phyloP scores from a whole-genome alignment of 2,888 invertebrate species.

The Acanthosepion lycidas region DNA sequence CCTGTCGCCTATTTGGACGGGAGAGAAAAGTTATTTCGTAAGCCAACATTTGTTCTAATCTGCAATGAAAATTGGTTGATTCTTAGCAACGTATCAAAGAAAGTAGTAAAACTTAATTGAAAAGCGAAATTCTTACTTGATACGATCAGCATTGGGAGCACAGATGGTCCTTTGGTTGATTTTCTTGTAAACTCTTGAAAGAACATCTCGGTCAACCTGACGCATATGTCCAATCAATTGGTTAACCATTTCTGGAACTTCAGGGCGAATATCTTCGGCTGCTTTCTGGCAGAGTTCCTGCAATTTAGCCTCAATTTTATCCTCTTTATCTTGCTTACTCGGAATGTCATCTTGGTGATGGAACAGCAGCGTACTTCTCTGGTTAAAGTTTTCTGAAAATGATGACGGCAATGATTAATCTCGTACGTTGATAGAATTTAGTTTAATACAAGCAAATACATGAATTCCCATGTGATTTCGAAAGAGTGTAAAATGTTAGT shows the following conservation, averaged over 20 bases:
- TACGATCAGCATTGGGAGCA: not conserved
- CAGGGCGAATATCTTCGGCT: slow-evolving; percentile 72
- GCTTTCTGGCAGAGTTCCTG: slow-evolving; percentile 64
- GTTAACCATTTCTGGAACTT: slow-evolving; percentile 76
- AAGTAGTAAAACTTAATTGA: not conserved
- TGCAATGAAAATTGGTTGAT: no score
- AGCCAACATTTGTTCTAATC: not conserved
- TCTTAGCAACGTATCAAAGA: not conserved
- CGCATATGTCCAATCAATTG: slow-evolving; percentile 62
- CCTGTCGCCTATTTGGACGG: no score
- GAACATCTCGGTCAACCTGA: not conserved
- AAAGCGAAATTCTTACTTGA: not conserved
- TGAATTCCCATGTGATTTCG: no score
- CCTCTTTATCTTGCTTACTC: slow-evolving; percentile 49
- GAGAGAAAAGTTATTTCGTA: no score
- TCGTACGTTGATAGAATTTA: not conserved
- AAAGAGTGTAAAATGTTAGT: not conserved
- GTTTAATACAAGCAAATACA: no score
- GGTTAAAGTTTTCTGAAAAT: not conserved
- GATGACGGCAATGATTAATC: not conserved
- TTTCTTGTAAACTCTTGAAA: not conserved
- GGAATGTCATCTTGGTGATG: slow-evolving; percentile 57
- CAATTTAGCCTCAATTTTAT: slow-evolving; percentile 58
- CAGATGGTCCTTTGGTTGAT: not conserved
- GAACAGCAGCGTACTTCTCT: slow-evolving; percentile 57